Evolutionary conservation across 2,113 vertebrate genomes (phyloP).

Genomic region (Colossoma macropomum): DNA sequence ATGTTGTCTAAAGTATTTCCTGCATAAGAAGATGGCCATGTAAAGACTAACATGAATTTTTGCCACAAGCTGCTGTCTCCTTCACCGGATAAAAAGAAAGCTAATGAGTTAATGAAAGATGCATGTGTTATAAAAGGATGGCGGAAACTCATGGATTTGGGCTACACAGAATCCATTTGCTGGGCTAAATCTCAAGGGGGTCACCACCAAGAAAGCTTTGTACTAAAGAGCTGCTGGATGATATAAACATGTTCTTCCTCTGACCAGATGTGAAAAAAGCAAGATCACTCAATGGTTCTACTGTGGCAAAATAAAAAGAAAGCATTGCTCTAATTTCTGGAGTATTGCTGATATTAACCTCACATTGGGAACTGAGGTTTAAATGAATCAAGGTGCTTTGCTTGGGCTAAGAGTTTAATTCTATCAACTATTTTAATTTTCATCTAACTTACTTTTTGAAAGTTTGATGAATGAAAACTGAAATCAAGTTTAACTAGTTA

Average conservation of each 20-base stretch:
- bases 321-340: neutral
- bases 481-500: neutral
- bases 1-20: conserved; percentile 51
- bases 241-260: neutral
- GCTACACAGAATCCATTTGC: neutral
- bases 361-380: no score
- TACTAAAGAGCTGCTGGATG: neutral
- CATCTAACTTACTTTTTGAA: no score
- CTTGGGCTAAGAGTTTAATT: neutral
- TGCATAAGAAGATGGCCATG: neutral
- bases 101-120: conserved; percentile 6
- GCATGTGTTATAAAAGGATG: neutral
- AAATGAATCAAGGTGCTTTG: no score
- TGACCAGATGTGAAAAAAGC: neutral
- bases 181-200: neutral
- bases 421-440: neutral
- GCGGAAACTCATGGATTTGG: neutral
- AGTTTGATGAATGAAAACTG: neutral
- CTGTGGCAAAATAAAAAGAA: neutral
- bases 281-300: neutral
- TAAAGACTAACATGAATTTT: neutral
- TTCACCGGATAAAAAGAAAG: neutral
- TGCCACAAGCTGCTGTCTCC: neutral
- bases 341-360: no score
- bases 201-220: neutral